Evolutionary conservation across 2,888 invertebrate species (phyloP).

Genomic region (Adelphocoris suturalis): DNA sequence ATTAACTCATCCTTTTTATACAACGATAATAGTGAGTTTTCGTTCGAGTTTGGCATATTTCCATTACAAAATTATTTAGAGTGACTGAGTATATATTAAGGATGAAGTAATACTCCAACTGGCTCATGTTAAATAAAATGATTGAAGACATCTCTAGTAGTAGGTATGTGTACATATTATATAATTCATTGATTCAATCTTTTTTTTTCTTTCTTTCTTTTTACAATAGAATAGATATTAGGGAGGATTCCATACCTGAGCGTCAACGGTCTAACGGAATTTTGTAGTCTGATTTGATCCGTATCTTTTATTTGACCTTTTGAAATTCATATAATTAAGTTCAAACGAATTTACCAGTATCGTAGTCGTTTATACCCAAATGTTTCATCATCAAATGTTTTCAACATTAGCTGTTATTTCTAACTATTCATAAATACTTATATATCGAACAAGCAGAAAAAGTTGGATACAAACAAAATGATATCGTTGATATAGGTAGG

Average conservation of each 20-base stretch:
- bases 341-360: too few relatives aligned
- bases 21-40: constrained; percentile 12
- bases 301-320: too few relatives aligned
- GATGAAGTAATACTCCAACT: not conserved
- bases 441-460: too few relatives aligned
- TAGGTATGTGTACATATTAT: too few relatives aligned
- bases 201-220: not conserved
- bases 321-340: too few relatives aligned
- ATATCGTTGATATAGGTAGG: too few relatives aligned
- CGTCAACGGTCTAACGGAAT: not conserved
- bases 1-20: constrained; percentile 11
- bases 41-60: not conserved
- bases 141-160: not conserved
- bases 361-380: too few relatives aligned
- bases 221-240: not conserved
- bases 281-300: not conserved
- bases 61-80: not conserved
- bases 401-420: too few relatives aligned
- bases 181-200: not conserved
- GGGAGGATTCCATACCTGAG: constrained; percentile 8
- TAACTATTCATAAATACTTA: too few relatives aligned
- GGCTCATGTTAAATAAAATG: not conserved
- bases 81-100: constrained; percentile 14
- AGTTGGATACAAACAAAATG: too few relatives aligned
- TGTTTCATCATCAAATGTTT: too few relatives aligned